Base-by-base conservation (phyloP, 2,113 vertebrate genomes). In the Chionodraco myersi region DNA sequence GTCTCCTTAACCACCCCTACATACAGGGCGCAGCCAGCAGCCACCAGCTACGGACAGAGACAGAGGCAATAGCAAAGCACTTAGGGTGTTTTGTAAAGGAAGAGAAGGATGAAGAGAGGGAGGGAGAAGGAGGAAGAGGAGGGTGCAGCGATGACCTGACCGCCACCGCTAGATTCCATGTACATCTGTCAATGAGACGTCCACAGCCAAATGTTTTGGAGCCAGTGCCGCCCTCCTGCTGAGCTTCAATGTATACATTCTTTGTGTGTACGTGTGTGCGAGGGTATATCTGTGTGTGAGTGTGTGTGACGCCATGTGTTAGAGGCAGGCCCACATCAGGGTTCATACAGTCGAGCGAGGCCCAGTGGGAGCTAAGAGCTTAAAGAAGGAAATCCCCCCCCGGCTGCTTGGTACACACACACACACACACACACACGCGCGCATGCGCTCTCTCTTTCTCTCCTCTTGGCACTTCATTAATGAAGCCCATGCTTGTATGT, bases 371-470 rank as follows among this genome's bases (percentile, higher is more conserved):
- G 90, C 89, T 86, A 75, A 89, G 86, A 92, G 90, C 92, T 92
- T 94, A 91, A 91, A 91, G 87, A 90, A 91, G 93, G 91, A 92
- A 92, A 92, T 89, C 91, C 88, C 88, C 89, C 89, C 88, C 88
- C 73, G 85, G 92, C 91, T 89, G 85, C 86, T 86, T 78, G n/a
- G 66, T 79, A 8, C 72, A 10, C 66, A 8, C 66, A 15, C 80
- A 54, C 59, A 56, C 53, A 60, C 61, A 30, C 54, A 18, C 60
- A 45, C 66, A 30, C 47, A n/a, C n/a, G n/a, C n/a, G n/a, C n/a
- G n/a, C n/a, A n/a, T n/a, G n/a, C n/a, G 26, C 26, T 26, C 26
- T 26, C 26, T 26, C 21, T 36, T 85, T 49, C 88, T 82, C 86
- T 85, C 86, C 89, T 92, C 86, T 87, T 90, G 88, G 90, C 91